Evolutionary conservation across 2,888 invertebrate species (phyloP).

Genomic region (Laspeyria flexula): DNA sequence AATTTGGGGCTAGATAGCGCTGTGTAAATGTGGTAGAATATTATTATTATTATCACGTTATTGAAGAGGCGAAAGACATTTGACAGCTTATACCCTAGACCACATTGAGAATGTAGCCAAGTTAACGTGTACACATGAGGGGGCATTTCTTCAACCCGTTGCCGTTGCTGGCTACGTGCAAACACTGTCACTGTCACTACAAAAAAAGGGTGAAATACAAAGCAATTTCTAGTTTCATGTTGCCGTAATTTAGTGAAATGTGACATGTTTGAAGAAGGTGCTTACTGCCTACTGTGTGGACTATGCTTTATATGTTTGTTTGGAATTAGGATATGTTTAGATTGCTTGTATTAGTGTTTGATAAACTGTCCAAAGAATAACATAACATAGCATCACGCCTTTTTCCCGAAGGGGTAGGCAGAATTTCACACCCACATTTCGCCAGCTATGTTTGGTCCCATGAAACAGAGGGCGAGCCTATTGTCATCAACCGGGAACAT

Average conservation of each 20-base stretch:
- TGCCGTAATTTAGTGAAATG: conserved; percentile 55
- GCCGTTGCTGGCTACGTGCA: conserved; percentile 59
- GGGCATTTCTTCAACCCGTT: conserved; percentile 70
- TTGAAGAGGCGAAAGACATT: neutral
- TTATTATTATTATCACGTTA: no score
- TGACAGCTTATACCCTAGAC: conserved; percentile 36
- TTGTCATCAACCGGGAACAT: no score
- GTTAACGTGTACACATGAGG: conserved; percentile 68
- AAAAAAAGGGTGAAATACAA: conserved; percentile 65
- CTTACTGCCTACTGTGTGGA: neutral
- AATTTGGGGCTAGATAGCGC: no score
- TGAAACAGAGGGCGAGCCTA: no score
- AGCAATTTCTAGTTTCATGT: conserved; percentile 69
- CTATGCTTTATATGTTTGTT: neutral
- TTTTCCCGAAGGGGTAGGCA: no score
- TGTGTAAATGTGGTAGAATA: no score
- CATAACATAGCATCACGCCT: no score
- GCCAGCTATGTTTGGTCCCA: no score
- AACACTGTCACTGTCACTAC: conserved; percentile 71
- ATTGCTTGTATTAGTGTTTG: neutral
- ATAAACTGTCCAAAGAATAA: no score
- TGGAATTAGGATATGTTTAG: neutral
- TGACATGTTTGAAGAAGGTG: conserved; percentile 23
- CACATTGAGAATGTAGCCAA: conserved; percentile 53
- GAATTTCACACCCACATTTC: no score